Evolutionary conservation across 2,888 invertebrate species (phyloP).

Genomic region (Drosophila gaucha): DNA sequence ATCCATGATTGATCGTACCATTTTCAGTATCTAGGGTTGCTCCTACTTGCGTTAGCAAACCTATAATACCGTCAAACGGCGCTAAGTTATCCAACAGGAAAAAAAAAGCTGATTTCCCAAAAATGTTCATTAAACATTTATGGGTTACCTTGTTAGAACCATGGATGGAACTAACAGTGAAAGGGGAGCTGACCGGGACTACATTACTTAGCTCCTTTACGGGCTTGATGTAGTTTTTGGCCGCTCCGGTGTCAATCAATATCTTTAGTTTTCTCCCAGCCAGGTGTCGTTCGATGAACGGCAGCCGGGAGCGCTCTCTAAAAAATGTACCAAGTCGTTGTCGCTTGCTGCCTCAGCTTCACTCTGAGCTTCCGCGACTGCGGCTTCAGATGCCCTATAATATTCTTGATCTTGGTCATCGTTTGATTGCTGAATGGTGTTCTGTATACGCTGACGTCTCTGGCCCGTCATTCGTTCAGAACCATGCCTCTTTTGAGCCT

Average conservation of each 20-base stretch:
- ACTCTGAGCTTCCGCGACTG: too few species aligned
- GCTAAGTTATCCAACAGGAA: neutral
- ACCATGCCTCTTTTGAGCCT: too few species aligned
- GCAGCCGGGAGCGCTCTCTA: too few species aligned
- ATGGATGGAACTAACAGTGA: neutral
- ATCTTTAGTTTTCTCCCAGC: neutral
- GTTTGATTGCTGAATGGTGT: too few species aligned
- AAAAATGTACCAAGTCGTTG: neutral
- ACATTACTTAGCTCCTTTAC: neutral
- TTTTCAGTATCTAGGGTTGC: neutral
- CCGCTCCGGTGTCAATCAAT: neutral
- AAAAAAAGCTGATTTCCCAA: neutral
- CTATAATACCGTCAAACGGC: neutral
- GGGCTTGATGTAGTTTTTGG: neutral
- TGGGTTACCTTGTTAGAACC: neutral
- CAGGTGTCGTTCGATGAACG: neutral
- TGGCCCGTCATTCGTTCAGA: too few species aligned
- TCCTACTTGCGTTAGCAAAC: neutral
- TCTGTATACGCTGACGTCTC: too few species aligned
- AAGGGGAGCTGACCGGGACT: neutral
- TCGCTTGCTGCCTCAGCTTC: too few species aligned
- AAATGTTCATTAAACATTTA: neutral
- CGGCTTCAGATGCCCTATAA: too few species aligned
- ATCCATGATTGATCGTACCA: neutral
- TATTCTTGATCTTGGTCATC: too few species aligned